Evolutionary conservation across 2,113 vertebrate genomes (phyloP).

Genomic region (Gila orcuttii): DNA sequence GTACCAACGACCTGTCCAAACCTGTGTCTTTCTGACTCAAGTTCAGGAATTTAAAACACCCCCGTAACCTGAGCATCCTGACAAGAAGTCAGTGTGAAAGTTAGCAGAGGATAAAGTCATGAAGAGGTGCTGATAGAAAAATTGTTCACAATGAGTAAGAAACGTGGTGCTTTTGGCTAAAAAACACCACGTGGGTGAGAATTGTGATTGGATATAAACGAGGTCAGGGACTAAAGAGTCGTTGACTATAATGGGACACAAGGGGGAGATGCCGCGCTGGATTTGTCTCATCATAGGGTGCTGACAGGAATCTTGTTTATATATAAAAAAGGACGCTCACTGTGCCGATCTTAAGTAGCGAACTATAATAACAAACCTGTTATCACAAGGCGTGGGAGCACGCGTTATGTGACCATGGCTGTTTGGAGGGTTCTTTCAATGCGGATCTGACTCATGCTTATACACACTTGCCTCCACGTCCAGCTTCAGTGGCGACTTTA

Average conservation of each 20-base stretch:
- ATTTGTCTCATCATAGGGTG: background rate
- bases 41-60: conserved; percentile 48
- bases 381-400: conserved; percentile 32
- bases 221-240: conserved; percentile 9
- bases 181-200: conserved; percentile 1
- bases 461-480: conserved; percentile 64
- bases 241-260: conserved; percentile 12
- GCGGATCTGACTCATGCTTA: conserved; percentile 55
- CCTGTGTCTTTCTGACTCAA: conserved; percentile 38
- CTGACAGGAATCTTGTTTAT: background rate
- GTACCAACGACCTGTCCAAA: conserved; percentile 31
- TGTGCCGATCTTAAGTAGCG: conserved; percentile 5
- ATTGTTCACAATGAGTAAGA: background rate
- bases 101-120: background rate
- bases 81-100: background rate
- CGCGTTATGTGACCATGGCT: conserved; percentile 41
- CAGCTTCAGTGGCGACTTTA: conserved; percentile 44
- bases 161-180: background rate
- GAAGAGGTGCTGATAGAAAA: background rate
- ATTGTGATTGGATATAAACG: background rate
- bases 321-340: background rate
- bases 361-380: conserved; percentile 35
- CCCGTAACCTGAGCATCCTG: background rate
- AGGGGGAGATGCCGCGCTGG: conserved; percentile 34
- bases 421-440: conserved; percentile 62